Base-by-base conservation (phyloP, 2,113 vertebrate genomes). In the Lonchura striata region DNA sequence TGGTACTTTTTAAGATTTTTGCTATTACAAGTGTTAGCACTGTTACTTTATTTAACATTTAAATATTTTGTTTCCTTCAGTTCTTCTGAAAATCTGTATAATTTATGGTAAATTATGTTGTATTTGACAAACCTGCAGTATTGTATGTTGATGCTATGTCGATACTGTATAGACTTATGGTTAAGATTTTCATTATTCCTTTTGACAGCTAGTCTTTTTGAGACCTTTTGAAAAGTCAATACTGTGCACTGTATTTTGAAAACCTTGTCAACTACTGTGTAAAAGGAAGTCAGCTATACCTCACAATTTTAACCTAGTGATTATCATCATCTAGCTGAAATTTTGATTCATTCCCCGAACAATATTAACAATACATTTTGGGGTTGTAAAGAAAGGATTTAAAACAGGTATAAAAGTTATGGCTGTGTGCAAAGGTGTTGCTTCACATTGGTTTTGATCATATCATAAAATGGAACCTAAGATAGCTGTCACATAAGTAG, bases 191-290 rank as follows among this genome's bases (percentile, higher is more conserved):
- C 61, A 52, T 90, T 39, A 86, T 84, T 89, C 70, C 57, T 88
- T 82, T 69, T 70, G 88, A 54, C 81, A 92, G 59, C 21, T 61
- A 66, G 68, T 44, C 22, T 83, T 83, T 94, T 41, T 15, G 49
- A 83, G 63, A 83, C 39, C 72, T 94, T 86, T 87, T 89, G 41
- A 47, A 41, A 88, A 95, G 63, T 90, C 78, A 82, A 24, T 94
- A 39, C 21, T 64, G 30, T 84, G 65, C 37, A 59, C 24, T 76
- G 17, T 69, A 61, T 87, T 94, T 86, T 84, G 41, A 89, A 92
- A 78, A 71, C 41, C 47, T 69, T 92, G 60, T 83, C 83, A 88
- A 52, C 21, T 61, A 27, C 39, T 56, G 6, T 70, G 50, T 52
- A 84, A 82, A 89, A 84, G 65, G 44, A 83, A 46, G 64, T 92